Base-by-base conservation (phyloP, 2,797 vertebrate genomes). In the Syncerus caffer region DNA sequence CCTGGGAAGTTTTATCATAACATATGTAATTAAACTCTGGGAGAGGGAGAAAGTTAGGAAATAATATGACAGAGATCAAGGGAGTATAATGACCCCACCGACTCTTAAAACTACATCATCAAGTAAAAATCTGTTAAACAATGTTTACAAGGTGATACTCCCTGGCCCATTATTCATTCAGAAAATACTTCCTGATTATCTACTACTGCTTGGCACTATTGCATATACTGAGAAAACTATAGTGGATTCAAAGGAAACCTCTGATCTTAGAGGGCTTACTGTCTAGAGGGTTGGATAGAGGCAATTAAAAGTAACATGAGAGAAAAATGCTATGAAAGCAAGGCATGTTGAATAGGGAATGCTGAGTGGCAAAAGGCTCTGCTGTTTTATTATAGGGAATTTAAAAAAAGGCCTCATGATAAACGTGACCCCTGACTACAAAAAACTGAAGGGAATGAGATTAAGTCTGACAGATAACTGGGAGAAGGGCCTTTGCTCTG, bases 61-160 rank as follows among this genome's bases (percentile, higher is more conserved):
- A 38, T n/a, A 90, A 42, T 4, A 42, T 80, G 51, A 83, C 10
- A 45, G 45, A 92, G 57, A 90, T 74, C 31, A 93, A 78, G 51
- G 64, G 23, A 97, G 87, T 47, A 29, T 7, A 93, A 85, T 34
- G 31, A 79, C 2, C 27, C 50, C 95, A 79, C n/a, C 15, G 92
- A 90, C 47, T 89, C 27, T 78, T 58, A 76, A 97, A 88, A 76
- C 27, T 25, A 25, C 13, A 14, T 23, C 23, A 88, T 67, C 51
- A 96, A 94, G 90, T 83, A 80, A 58, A 90, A 96, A 91, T 62
- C 71, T 64, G 60, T 93, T 85, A 86, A 79, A 92, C 1, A n/a
- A 23, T 25, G 4, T 84, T 62, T 55, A n/a, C 34, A 87, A 85
- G 31, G 57, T 55, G 13, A 16, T 10, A 31, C 7, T 89, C 27